A percentile compares a stretch with the other conserved stretches of the same genome.
Evolutionary conservation across 2,113 vertebrate species (phyloP).

Genomic region (Pan troglodytes): DNA sequence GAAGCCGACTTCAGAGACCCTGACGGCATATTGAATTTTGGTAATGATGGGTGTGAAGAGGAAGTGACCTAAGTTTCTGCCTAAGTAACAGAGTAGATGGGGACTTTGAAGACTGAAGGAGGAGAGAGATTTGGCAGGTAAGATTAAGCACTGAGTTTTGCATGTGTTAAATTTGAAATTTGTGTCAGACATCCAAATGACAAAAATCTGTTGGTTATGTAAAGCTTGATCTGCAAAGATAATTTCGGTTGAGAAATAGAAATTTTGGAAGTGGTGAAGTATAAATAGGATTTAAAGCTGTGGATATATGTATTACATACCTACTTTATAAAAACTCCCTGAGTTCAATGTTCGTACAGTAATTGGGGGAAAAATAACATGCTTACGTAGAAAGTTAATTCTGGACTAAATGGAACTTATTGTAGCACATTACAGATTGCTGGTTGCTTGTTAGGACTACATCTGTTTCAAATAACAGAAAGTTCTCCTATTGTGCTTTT

Average conservation of each 20-base stretch:
- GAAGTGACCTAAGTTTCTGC: not conserved
- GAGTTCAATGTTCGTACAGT: not conserved
- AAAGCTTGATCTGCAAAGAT: slow-evolving; percentile 30
- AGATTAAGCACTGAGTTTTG: not conserved
- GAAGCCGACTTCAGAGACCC: not conserved
- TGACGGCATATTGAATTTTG: not conserved
- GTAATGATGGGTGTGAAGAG: not conserved
- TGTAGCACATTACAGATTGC: not conserved
- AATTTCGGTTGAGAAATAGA: slow-evolving; percentile 28
- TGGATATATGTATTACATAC: not conserved
- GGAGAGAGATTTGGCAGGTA: slow-evolving; percentile 1
- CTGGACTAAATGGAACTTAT: not conserved
- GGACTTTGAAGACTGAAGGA: not conserved
- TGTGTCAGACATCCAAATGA: slow-evolving; percentile 51
- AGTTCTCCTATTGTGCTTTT: not conserved
- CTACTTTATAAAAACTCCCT: slow-evolving; percentile 21
- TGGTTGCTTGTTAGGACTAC: not conserved
- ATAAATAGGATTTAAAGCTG: slow-evolving; percentile 36
- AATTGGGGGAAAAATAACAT: not conserved
- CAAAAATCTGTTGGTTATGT: slow-evolving; percentile 20
- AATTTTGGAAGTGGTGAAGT: slow-evolving; percentile 32
- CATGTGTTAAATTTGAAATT: slow-evolving; percentile 48
- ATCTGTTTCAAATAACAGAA: not conserved
- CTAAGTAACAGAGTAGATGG: not conserved
- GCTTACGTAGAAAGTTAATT: slow-evolving; percentile 11